A percentile compares a stretch with the other conserved stretches of the same genome.
phyloP scores from a whole-genome alignment of 2,888 invertebrate genomes.

The Bombyx huttoni region DNA sequence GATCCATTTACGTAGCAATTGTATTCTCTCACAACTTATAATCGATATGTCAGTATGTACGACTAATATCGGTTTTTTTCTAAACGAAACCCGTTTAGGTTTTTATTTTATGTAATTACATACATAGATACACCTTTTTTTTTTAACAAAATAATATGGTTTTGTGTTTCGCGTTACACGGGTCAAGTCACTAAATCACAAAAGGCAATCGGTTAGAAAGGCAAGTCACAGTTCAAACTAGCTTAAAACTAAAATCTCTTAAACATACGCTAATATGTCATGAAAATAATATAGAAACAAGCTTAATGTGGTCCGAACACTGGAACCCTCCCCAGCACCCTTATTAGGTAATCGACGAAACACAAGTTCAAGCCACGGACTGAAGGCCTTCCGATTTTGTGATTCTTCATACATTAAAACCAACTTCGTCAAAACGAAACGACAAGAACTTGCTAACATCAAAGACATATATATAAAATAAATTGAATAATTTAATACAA shows the following conservation, averaged over 20 bases:
- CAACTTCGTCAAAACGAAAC: background rate
- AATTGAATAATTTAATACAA: constrained; percentile 43
- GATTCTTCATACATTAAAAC: background rate
- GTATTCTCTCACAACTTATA: constrained; percentile 23
- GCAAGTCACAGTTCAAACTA: constrained; percentile 50
- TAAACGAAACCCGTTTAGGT: no score
- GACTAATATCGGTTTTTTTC: background rate
- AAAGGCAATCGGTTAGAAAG: constrained; percentile 56
- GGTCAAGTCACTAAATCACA: constrained; percentile 32
- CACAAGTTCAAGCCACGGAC: constrained; percentile 9
- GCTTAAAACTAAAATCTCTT: constrained; percentile 30
- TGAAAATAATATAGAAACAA: constrained; percentile 42
- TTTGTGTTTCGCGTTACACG: constrained; percentile 3
- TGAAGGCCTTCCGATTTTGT: background rate
- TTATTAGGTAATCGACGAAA: constrained; percentile 18
- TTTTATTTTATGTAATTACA: no score
- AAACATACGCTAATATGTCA: constrained; percentile 37
- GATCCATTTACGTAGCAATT: constrained; percentile 10
- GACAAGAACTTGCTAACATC: background rate
- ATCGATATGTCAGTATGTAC: constrained; percentile 38
- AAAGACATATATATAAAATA: background rate
- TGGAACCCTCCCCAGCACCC: constrained; percentile 48
- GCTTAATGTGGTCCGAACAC: constrained; percentile 33
- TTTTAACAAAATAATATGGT: no score
- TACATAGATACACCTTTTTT: no score